Evolutionary conservation across 2,113 vertebrate species (phyloP), one percentile per base, ranked within the genome.

Genomic region (Cranoglanis bouderius): DNA sequence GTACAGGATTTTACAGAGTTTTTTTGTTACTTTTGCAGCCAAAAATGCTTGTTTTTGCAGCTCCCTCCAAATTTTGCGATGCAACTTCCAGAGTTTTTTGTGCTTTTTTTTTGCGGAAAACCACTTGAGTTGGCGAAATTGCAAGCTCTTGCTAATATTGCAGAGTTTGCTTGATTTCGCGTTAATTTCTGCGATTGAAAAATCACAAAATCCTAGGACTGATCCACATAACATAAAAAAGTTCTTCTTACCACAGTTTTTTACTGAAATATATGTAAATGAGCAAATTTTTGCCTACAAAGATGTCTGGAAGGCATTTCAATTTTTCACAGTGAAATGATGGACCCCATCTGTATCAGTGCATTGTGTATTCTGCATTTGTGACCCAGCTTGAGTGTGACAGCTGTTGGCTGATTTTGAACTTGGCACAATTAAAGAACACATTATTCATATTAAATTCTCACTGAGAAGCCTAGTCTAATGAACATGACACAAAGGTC

Each of bases 401-500:
- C 67, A 88, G 35, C 80, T 88, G 87, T 67, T 88, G 51, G 51
- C 65, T 88, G 51, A 83, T 83, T 88, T 72, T 83, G 29, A 74
- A 88, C 67, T 51, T 72, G 65, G 35, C 51, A 57, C n/a, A 81
- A 84, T 88, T 72, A 88, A 83, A 84, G 81, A 84, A 57, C 65
- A 46, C 29, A 57, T 84, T 88, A 83, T 55, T 88, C 87, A 75
- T 75, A 75, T 49, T 59, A 55, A 46, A 75, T 84, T 84, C 51
- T 86, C 38, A 57, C 55, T 6, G 70, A 77, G 72, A 21, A 61
- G 35, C 38, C 26, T 59, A 55, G 51, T 46, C 85, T 38, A 61
- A 61, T 77, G 29, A 59, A 61, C 55, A 57, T n/a, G 51, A 75
- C 70, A 59, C 24, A 61, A 59, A 86, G 72, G 72, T 84, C 83